Evolutionary conservation across 2,113 vertebrate genomes (phyloP).

Genomic region (Campylomormyrus tamandua): DNA sequence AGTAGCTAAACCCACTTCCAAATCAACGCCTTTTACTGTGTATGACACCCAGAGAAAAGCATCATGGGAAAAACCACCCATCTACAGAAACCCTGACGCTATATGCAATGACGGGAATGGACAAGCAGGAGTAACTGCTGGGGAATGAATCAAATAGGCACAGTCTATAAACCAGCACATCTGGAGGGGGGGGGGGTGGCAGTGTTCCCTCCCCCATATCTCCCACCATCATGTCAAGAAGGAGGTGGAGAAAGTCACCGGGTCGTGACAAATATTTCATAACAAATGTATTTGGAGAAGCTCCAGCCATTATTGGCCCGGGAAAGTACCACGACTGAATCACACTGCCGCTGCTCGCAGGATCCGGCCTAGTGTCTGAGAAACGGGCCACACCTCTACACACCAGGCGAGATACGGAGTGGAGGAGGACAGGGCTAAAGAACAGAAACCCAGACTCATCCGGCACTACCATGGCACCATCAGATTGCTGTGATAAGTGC

Average conservation of each 20-base stretch:
- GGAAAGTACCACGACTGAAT: neutral
- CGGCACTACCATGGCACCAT: neutral
- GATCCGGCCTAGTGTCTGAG: neutral
- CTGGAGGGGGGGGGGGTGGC: neutral
- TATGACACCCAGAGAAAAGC: neutral
- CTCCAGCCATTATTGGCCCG: neutral
- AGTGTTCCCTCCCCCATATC: neutral
- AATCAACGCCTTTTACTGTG: neutral
- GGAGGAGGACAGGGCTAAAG: neutral
- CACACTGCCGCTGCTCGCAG: neutral
- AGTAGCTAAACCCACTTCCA: neutral
- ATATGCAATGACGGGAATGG: neutral
- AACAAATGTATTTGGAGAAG: neutral
- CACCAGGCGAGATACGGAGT: neutral
- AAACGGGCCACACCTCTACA: neutral
- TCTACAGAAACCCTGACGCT: neutral
- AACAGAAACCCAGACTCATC: neutral
- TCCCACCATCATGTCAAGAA: neutral
- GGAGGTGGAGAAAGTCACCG: constrained; percentile 12
- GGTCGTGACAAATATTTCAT: constrained; percentile 46
- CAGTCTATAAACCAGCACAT: neutral
- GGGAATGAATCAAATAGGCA: neutral
- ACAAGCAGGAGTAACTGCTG: neutral
- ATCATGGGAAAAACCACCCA: neutral
- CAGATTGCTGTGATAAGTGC: neutral